Base-by-base conservation (phyloP, 2,888 invertebrate genomes). In the Melanostoma mellinum region DNA sequence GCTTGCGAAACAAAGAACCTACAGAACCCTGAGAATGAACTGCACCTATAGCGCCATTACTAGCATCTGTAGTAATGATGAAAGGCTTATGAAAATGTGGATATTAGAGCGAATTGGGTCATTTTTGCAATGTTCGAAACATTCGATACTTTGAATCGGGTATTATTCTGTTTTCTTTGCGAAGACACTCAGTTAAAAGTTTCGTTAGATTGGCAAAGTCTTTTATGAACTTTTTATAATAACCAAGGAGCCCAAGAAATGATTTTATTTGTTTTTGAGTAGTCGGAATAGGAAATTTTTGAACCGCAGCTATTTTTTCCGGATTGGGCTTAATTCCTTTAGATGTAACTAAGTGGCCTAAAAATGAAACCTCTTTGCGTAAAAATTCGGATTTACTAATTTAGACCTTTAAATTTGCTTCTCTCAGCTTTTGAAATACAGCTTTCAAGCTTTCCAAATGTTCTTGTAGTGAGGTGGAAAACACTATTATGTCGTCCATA, bases 61-160 rank as follows among this genome's bases (percentile, higher is more conserved):
- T 85, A 0, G 89, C 88, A 56, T 89, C 89, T 2, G 88, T 88
- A 5, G 88, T 88, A 35, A 89, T 20, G 33, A 82, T 69, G 65
- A 89, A 89, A 9, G 84, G 73, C 78, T 88, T 84, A 0, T 74
- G 65, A 58, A 90, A 90, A 63, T 90, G 89, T 3, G 89, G 89
- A 55, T 89, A 90, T 74, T 88, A 86, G n/a, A 91, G n/a, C n/a
- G 73, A 5, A 90, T 86, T 0, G 89, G 89, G 40, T 87, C 86
- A 20, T 55, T 32, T 73, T 82, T 85, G 20, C 60, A 65, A 9
- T 53, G 58, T 35, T 85, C 53, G 53, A 85, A 85, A n/a, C 73
- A 53, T 3, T 65, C 38, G 38, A 48, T 48, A 80, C n/a, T 10
- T 20, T 35, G 61, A 68, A 10, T 63, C 36, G 0, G 71, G 8